phyloP scores from a whole-genome alignment of 2,113 vertebrate species.

The Spea bombifrons region DNA sequence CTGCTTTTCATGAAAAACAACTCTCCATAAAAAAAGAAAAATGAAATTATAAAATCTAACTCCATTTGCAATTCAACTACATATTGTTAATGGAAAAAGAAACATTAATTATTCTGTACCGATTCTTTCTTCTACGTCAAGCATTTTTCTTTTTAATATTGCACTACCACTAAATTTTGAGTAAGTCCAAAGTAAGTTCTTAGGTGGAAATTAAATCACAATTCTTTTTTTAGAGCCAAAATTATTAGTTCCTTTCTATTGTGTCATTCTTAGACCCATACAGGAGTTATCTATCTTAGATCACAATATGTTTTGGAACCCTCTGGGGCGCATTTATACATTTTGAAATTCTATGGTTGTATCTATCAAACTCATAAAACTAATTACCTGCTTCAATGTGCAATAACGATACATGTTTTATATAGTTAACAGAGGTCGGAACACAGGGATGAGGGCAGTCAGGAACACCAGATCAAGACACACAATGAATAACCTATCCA shows the following conservation, averaged over 20 bases:
- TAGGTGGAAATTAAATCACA: constrained; percentile 26
- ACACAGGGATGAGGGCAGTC: too few relatives aligned
- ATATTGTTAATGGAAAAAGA: constrained; percentile 55
- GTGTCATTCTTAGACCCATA: constrained; percentile 8
- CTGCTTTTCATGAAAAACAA: constrained; percentile 53
- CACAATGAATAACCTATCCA: too few relatives aligned
- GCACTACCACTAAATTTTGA: constrained; percentile 30
- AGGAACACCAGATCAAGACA: too few relatives aligned
- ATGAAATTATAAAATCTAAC: constrained; percentile 51
- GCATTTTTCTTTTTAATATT: constrained; percentile 18
- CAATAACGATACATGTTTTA: too few relatives aligned
- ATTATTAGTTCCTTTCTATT: constrained; percentile 17
- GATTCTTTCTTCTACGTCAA: constrained; percentile 6
- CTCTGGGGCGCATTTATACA: too few relatives aligned
- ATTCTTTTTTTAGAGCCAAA: constrained; percentile 20
- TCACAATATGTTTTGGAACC: not conserved
- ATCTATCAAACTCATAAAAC: too few relatives aligned
- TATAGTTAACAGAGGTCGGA: too few relatives aligned
- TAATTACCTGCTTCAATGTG: too few relatives aligned
- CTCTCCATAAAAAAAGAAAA: constrained; percentile 52
- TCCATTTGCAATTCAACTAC: constrained; percentile 49
- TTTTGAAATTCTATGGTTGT: too few relatives aligned
- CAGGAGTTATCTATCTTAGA: not conserved
- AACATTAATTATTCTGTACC: constrained; percentile 32
- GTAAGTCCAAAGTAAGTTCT: constrained; percentile 30